These are phyloP conservation scores for Halisarca cf. caerulea DNA, from an alignment of 37 sponge, comb jelly and placozoan species.

Conservation along the genomic window DNA sequence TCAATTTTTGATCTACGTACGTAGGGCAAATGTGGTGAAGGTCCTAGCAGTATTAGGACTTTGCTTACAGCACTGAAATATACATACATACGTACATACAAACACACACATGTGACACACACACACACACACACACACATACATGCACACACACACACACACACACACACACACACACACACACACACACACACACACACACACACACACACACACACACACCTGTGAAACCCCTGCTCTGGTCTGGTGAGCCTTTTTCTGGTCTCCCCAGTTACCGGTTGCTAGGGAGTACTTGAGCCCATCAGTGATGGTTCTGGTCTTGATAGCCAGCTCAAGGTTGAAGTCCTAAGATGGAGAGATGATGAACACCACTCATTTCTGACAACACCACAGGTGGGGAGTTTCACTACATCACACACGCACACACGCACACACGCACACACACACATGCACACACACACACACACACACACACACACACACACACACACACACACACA, in stretches of 20 bases:
- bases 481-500: no score
- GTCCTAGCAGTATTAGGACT: no score
- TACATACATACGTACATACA: no score
- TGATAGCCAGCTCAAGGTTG: slow-evolving; percentile 93
- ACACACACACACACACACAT: background rate
- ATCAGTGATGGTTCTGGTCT: slow-evolving; percentile 93
- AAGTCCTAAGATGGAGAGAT: slow-evolving; percentile 78
- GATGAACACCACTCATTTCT: background rate
- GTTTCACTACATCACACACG: background rate
- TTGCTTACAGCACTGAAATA: no score
- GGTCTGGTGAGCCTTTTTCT: slow-evolving; percentile 97
- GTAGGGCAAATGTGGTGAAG: no score
- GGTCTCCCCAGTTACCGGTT: slow-evolving; percentile 99
- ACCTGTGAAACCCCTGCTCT: slow-evolving; percentile 99
- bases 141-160: slow-evolving; percentile 10
- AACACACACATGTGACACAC: background rate
- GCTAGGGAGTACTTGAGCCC: slow-evolving; percentile 98
- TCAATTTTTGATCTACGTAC: no score
- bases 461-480: no score
- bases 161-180: slow-evolving; percentile 27
- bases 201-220: background rate
- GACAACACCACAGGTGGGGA: background rate
- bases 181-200: background rate
- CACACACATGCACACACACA: no score
- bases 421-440: background rate